phyloP scores from a whole-genome alignment of 2,888 invertebrate species.

The Hedychridium roseum region DNA sequence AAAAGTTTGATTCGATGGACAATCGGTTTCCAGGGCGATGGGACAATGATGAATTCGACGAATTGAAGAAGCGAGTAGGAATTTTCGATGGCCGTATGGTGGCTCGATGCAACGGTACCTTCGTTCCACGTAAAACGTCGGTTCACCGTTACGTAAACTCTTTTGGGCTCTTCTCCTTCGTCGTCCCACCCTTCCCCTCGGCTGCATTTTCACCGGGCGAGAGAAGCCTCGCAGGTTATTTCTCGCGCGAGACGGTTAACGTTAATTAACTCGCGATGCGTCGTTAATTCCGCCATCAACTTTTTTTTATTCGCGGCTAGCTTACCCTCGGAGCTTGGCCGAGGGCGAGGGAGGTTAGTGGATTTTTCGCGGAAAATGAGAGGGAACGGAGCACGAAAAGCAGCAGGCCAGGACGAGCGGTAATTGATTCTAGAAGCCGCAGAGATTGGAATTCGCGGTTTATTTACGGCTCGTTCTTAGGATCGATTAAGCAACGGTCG shows the following conservation, averaged over 20 bases:
- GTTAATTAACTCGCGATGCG: not conserved
- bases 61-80: not conserved
- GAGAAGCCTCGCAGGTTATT: not conserved
- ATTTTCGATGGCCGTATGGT: constrained; percentile 10
- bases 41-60: not conserved
- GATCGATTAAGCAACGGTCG: not conserved
- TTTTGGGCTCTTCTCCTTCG: constrained; percentile 10
- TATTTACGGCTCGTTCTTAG: not conserved
- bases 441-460: constrained; percentile 1
- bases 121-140: constrained; percentile 32
- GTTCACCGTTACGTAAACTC: constrained; percentile 36
- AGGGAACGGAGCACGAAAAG: not conserved
- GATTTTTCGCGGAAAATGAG: not conserved
- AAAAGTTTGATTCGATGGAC: no score
- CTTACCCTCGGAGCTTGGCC: not conserved
- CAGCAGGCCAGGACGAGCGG: not conserved
- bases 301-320: no score
- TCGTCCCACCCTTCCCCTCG: not conserved
- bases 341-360: not conserved
- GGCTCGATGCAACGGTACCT: constrained; percentile 34
- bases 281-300: not conserved
- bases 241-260: not conserved
- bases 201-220: not conserved
- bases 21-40: not conserved
- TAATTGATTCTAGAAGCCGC: not conserved